Base-by-base conservation (phyloP, 1,140 invertebrate genomes). In the Hycleus cichorii region DNA sequence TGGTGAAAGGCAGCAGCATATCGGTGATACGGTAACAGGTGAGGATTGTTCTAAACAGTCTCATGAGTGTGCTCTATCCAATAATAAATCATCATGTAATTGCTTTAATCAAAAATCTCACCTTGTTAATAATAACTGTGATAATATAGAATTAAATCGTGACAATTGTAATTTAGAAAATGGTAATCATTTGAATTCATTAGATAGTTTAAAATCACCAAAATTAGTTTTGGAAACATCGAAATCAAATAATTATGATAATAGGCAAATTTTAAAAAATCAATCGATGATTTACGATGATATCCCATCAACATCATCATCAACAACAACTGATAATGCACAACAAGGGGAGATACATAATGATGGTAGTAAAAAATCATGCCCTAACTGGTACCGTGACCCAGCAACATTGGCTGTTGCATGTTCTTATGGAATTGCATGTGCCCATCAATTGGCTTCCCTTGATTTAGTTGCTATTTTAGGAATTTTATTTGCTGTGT, bases 391-490 rank as follows among this genome's bases (percentile, higher is more conserved):
- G 80, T 78, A 79, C 75, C 76, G 74, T 60, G 73, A 74, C 71
- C 74, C 78, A 59, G 74, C 77, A 71, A 77, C 75, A 63, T 68
- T 82, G 75, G 78, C 81, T 73, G 74, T 83, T 75, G 81, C 80
- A 79, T 82, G 81, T 72, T 79, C 81, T 62, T 84, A 82, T 74
- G 79, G 81, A 62, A 68, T 84, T 77, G 81, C 81, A 78, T 80
- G 79, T 74, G 77, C 79, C 58, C 78, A 81, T 69, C 80, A 83
- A 72, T 71, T 84, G 70, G 78, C 78, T 66, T 79, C 79, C 56
- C 68, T 81, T 72, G 85, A 87, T 77, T 78, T 83, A 73, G 75
- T 85, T 71, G 81, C 83, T 67, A 72, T 85, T 67, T 76, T 85
- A 66, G 80, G 84, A 72, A 78, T 87, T 68, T 71, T 87, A 63